phyloP scores from a whole-genome alignment of 2,113 vertebrate species.

The Tetraodon nigroviridis region DNA sequence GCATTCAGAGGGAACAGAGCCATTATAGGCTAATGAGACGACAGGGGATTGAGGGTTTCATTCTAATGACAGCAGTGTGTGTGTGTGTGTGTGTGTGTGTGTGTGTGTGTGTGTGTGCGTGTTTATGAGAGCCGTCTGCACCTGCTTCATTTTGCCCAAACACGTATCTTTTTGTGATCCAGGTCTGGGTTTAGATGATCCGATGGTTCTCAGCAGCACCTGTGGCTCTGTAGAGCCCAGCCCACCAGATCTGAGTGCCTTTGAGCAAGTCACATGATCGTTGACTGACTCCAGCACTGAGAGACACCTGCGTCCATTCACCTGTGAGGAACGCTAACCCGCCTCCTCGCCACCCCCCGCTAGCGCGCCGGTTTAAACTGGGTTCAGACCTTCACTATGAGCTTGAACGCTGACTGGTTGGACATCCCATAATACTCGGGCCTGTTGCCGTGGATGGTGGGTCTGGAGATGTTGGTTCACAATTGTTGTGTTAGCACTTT shows the following conservation, averaged over 20 bases:
- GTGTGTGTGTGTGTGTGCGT: too few species aligned
- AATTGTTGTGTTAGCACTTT: too few species aligned
- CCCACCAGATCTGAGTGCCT: not conserved
- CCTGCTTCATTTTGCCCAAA: slow-evolving; percentile 34
- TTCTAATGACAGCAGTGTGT: slow-evolving; percentile 55
- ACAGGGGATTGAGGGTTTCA: slow-evolving; percentile 57
- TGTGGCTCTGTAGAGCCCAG: slow-evolving; percentile 21
- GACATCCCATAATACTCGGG: too few species aligned
- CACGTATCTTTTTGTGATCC: not conserved
- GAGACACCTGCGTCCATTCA: slow-evolving; percentile 7
- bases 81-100: too few species aligned
- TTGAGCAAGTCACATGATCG: not conserved
- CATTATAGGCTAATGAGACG: slow-evolving; percentile 63
- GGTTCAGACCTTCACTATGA: too few species aligned
- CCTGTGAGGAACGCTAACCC: slow-evolving; percentile 3
- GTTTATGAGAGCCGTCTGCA: slow-evolving; percentile 50
- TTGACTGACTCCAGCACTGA: slow-evolving; percentile 8
- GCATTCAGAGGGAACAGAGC: slow-evolving; percentile 47
- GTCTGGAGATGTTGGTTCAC: too few species aligned
- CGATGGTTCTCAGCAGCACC: slow-evolving; percentile 43
- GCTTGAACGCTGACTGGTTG: too few species aligned
- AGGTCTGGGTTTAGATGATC: slow-evolving; percentile 39
- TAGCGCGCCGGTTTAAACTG: too few species aligned
- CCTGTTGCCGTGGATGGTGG: too few species aligned
- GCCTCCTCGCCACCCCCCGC: not conserved